A percentile compares a stretch with the other conserved stretches of the same genome.
These are phyloP conservation scores for Drosophila greeni DNA, from an alignment of 2,888 invertebrate genomes.

Conservation along the genomic window DNA sequence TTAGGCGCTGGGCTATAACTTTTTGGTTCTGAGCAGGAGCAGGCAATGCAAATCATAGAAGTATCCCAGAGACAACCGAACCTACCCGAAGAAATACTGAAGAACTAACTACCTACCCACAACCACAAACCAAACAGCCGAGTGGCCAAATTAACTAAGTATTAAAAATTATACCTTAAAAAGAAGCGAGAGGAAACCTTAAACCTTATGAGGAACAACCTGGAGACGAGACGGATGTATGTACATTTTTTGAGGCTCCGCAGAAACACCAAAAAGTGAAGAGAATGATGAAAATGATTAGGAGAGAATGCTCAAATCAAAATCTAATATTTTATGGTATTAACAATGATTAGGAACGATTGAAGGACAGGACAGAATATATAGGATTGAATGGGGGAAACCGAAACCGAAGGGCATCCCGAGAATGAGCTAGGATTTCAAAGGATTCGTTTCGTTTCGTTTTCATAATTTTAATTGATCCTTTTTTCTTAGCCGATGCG, in stretches of 20 bases:
- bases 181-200: slow-evolving; percentile 9
- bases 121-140: slow-evolving; percentile 63
- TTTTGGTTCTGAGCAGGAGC: slow-evolving; percentile 50
- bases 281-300: slow-evolving; percentile 18
- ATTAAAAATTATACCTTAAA: slow-evolving; percentile 66
- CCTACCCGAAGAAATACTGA: slow-evolving; percentile 58
- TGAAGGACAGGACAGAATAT: slow-evolving; percentile 4
- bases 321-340: slow-evolving; percentile 66
- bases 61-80: slow-evolving; percentile 55
- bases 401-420: slow-evolving; percentile 17
- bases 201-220: slow-evolving; percentile 6
- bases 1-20: slow-evolving; percentile 49
- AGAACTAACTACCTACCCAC: slow-evolving; percentile 50
- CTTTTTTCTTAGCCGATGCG: slow-evolving; percentile 62
- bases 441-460: slow-evolving; percentile 35
- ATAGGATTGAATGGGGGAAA: slow-evolving; percentile 20
- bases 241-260: slow-evolving; percentile 68
- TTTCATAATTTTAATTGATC: slow-evolving; percentile 32
- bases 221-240: slow-evolving; percentile 47
- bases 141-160: slow-evolving; percentile 72
- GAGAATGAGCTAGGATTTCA: slow-evolving; percentile 40
- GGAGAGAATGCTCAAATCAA: slow-evolving; percentile 62
- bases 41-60: slow-evolving; percentile 62
- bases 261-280: slow-evolving; percentile 51
- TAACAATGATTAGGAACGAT: slow-evolving; percentile 35